Percentiles rank a stretch among this genome's conserved stretches.
phyloP scores from a whole-genome alignment of 2,113 vertebrate genomes.

The Vanacampus margaritifer region DNA sequence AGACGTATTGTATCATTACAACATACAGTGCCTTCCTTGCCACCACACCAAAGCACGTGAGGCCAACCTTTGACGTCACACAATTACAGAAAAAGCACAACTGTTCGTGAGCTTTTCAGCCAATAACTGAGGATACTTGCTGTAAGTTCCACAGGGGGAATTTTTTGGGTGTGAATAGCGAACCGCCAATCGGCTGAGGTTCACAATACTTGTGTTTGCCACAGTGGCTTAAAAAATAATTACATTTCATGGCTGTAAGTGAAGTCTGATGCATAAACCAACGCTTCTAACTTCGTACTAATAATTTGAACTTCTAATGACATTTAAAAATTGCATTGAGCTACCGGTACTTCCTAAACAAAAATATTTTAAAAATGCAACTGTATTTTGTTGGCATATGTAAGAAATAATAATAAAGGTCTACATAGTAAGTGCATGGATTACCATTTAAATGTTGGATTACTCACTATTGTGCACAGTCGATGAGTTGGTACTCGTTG shows the following conservation, averaged over 20 bases:
- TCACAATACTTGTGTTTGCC: background rate
- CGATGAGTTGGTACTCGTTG: slow-evolving; percentile 97
- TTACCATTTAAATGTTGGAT: background rate
- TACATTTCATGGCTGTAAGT: background rate
- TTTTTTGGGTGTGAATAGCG: background rate
- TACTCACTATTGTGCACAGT: slow-evolving; percentile 98
- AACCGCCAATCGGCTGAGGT: too few species aligned
- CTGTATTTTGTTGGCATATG: background rate
- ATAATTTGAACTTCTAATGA: background rate
- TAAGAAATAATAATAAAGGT: too few species aligned
- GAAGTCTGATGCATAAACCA: too few species aligned
- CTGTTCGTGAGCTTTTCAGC: too few species aligned
- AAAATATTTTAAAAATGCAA: background rate
- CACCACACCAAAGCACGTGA: too few species aligned
- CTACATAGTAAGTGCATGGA: background rate
- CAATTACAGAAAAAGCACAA: too few species aligned
- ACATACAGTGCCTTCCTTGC: too few species aligned
- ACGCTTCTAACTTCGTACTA: background rate
- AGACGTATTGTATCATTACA: too few species aligned
- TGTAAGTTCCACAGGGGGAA: too few species aligned
- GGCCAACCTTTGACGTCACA: too few species aligned
- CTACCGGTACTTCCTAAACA: background rate
- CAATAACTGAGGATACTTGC: too few species aligned
- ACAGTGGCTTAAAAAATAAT: background rate
- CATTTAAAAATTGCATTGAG: background rate